phyloP scores from a whole-genome alignment of 2,888 invertebrate genomes.

The Dolichomitus sp. region DNA sequence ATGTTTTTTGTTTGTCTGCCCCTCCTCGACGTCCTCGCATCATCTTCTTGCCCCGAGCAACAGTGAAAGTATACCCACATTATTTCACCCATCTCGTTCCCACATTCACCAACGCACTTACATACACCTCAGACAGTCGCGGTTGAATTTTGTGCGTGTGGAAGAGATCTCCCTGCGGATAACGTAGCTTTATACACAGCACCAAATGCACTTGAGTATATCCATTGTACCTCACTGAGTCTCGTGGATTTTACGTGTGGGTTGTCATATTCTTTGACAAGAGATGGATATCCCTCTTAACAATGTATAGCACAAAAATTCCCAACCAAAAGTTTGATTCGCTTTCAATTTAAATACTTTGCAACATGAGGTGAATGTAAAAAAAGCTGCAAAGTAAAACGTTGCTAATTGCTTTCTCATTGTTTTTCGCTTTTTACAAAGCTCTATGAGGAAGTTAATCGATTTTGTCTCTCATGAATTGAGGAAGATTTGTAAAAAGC shows the following conservation, averaged over 20 bases:
- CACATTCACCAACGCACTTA: conserved; percentile 36
- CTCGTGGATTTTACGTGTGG: neutral
- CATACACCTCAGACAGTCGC: neutral
- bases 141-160: conserved; percentile 25
- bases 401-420: no score
- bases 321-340: no score
- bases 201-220: neutral
- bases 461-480: no score
- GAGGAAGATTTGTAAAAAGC: no score
- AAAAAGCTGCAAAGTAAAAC: no score
- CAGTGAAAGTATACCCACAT: conserved; percentile 63
- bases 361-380: no score
- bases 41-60: conserved; percentile 57
- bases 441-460: no score
- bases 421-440: neutral
- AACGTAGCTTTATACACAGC: conserved; percentile 4
- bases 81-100: conserved; percentile 60
- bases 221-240: conserved; percentile 7
- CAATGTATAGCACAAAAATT: neutral
- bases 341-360: no score
- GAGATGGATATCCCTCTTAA: conserved; percentile 15
- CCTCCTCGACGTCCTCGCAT: conserved; percentile 51
- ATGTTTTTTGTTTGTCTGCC: conserved; percentile 13
- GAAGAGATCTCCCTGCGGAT: conserved; percentile 25
- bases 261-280: neutral